A percentile compares a stretch with the other conserved stretches of the same genome.
Evolutionary conservation across 2,888 invertebrate species (phyloP).

Genomic region (Synanthedon andrenaeformis): DNA sequence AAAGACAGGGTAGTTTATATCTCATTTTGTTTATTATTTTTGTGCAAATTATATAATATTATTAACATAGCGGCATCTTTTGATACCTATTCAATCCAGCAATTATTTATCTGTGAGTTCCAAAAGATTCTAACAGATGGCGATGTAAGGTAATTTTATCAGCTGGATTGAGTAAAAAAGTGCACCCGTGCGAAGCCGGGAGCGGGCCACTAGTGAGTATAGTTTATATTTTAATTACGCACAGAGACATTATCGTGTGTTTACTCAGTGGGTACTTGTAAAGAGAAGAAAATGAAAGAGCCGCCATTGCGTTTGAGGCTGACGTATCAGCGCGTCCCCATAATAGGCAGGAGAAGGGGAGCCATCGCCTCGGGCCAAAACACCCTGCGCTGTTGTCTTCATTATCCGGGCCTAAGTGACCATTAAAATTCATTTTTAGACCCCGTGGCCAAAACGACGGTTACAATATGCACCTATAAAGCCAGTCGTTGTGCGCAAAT

Average conservation of each 20-base stretch:
- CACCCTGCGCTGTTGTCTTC: slow-evolving; percentile 29
- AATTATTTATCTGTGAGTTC: too few relatives aligned
- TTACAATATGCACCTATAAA: slow-evolving; percentile 5
- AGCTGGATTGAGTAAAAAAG: too few relatives aligned
- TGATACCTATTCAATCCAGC: too few relatives aligned
- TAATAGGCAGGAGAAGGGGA: slow-evolving; percentile 2
- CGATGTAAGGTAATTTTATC: too few relatives aligned
- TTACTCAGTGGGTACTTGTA: not conserved
- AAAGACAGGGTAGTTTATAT: too few relatives aligned
- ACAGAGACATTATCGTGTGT: too few relatives aligned
- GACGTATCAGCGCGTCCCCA: not conserved
- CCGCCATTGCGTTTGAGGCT: not conserved
- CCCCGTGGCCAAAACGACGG: slow-evolving; percentile 13
- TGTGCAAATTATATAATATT: too few relatives aligned
- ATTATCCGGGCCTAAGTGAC: slow-evolving; percentile 48
- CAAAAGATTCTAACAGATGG: too few relatives aligned
- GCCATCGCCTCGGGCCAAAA: not conserved
- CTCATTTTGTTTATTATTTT: too few relatives aligned
- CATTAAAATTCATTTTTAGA: slow-evolving; percentile 60
- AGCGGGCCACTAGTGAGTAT: too few relatives aligned
- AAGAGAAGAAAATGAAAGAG: not conserved
- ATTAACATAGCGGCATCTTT: too few relatives aligned
- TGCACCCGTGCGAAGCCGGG: too few relatives aligned
- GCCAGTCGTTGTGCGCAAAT: slow-evolving; percentile 1
- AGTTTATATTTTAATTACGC: not conserved